These are phyloP conservation scores for Oxycera nigricornis DNA, from an alignment of 2,888 invertebrate species.

Conservation along the genomic window DNA sequence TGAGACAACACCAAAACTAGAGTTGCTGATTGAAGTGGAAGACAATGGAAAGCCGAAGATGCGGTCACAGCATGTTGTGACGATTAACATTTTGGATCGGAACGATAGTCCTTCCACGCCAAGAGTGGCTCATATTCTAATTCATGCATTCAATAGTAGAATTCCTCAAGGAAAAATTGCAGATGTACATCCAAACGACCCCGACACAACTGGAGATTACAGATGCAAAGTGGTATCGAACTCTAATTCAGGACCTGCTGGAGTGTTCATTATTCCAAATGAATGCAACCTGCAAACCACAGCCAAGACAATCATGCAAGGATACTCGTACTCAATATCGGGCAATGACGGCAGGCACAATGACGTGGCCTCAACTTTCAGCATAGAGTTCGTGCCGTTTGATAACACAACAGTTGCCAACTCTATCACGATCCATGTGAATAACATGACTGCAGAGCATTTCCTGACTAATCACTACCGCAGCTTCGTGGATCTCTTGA, in stretches of 20 bases:
- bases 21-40: slow-evolving; percentile 82
- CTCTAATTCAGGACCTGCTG: slow-evolving; percentile 64
- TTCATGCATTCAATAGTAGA: slow-evolving; percentile 78
- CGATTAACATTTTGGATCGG: slow-evolving; percentile 80
- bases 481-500: slow-evolving; percentile 74
- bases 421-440: slow-evolving; percentile 78
- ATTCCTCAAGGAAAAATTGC: slow-evolving; percentile 86
- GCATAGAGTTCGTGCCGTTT: slow-evolving; percentile 81
- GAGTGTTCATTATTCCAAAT: slow-evolving; percentile 73
- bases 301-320: slow-evolving; percentile 73
- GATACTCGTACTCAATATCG: slow-evolving; percentile 79
- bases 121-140: slow-evolving; percentile 80
- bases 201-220: slow-evolving; percentile 88
- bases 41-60: slow-evolving; percentile 86
- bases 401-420: slow-evolving; percentile 83
- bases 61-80: slow-evolving; percentile 80
- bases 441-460: slow-evolving; percentile 74
- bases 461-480: slow-evolving; percentile 82
- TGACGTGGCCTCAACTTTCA: slow-evolving; percentile 86
- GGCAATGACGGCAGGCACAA: slow-evolving; percentile 90
- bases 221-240: slow-evolving; percentile 79
- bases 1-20: slow-evolving; percentile 77
- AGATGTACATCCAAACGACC: slow-evolving; percentile 90
- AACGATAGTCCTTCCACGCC: slow-evolving; percentile 91
- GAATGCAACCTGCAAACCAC: slow-evolving; percentile 83